Percentiles rank a stretch among this genome's conserved stretches.
phyloP scores from a whole-genome alignment of 2,888 invertebrate species.

The Silvanus unidentatus region DNA sequence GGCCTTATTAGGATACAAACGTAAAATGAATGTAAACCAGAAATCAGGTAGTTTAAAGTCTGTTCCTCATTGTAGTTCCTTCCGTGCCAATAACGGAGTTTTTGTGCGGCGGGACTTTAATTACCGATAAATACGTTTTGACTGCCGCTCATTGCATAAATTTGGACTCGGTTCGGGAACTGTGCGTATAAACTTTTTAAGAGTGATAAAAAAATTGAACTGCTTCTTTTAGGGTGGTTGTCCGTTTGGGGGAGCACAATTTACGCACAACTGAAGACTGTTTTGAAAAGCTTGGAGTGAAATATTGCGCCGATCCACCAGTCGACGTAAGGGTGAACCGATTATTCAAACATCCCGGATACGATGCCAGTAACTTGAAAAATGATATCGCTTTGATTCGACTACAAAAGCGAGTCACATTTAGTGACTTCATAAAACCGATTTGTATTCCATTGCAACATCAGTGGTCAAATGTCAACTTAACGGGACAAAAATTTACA shows the following conservation, averaged over 20 bases:
- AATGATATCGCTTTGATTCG: constrained; percentile 44
- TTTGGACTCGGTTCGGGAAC: constrained; percentile 19
- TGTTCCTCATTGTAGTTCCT: not conserved
- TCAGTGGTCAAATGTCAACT: constrained; percentile 13
- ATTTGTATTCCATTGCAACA: constrained; percentile 47
- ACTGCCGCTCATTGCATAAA: constrained; percentile 35
- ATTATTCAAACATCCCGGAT: constrained; percentile 35
- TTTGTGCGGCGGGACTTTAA: constrained; percentile 35
- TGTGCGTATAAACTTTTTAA: constrained; percentile 23
- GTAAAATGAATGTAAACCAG: too few relatives aligned
- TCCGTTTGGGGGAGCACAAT: constrained; percentile 58
- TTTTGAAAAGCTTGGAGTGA: constrained; percentile 19
- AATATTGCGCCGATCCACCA: constrained; percentile 33
- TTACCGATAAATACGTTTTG: constrained; percentile 28
- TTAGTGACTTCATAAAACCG: constrained; percentile 40
- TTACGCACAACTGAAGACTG: constrained; percentile 47
- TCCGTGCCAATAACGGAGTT: constrained; percentile 24
- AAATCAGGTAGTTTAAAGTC: too few relatives aligned
- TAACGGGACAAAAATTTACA: constrained; percentile 45
- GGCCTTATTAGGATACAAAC: constrained; percentile 46
- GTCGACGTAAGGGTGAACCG: constrained; percentile 34
- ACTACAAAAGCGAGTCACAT: constrained; percentile 27
- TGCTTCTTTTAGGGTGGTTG: constrained; percentile 45
- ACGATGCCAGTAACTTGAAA: constrained; percentile 30
- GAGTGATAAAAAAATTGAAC: not conserved